Base-by-base conservation (phyloP, 2,113 vertebrate genomes). In the Danio rerio region DNA sequence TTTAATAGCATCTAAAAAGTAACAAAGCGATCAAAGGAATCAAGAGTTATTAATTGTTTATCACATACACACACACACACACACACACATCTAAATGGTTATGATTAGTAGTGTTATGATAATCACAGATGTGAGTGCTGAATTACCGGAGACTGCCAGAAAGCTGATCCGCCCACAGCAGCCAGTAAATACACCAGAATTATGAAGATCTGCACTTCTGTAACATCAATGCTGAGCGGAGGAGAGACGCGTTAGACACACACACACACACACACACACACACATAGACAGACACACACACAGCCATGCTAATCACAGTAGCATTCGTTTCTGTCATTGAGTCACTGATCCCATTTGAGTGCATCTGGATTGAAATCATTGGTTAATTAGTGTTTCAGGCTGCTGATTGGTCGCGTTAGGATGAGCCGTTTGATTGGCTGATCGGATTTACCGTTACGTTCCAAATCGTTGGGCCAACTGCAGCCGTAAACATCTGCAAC, bases 121-220 rank as follows among this genome's bases (percentile, higher is more conserved):
- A 31, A 31, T 31, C 31, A 31, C 49, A 52, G 49, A 52, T 49
- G 73, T 16, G 16, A 18, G 49, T 47, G 58, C 45, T 74, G 56
- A 90, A 86, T 98, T 98, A 99, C 98, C 97, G 95, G 94, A 86
- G 96, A 95, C 93, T 99, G 95, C 98, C 98, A 99, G 93, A 99
- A 96, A 93, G 95, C 93, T 86, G 97, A 95, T 96, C 98, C 98
- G 95, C 98, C 97, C 92, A 97, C 95, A 88, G 97, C 98, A 92
- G 98, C 96, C 95, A 99, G 96, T 90, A 99, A 94, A 94, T 99
- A 98, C 96, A 99, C 94, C 94, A 94, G 92, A 92, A 99, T 98
- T 92, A 99, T 99, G 97, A 99, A 98, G 96, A 99, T 96, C 95
- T 99, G 98, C 88, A 99, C 98, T 93, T 99, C 98, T 91, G 98